Conservation (phyloP, 2,888 invertebrate species). For the Thyatira batis region DNA sequence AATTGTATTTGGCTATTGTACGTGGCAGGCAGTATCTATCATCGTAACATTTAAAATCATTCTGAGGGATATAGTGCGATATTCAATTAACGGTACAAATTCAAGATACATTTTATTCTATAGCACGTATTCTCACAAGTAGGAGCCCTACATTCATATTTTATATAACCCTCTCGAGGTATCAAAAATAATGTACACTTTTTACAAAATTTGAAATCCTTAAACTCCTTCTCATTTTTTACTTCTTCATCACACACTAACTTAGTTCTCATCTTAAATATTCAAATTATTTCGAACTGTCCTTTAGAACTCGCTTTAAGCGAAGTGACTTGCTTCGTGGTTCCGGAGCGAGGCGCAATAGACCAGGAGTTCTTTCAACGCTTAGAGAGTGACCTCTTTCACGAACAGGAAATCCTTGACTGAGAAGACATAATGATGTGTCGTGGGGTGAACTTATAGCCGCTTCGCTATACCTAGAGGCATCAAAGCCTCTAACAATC, state of each 20-base stretch:
- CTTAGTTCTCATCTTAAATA: conserved; percentile 16
- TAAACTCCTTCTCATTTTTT: not conserved
- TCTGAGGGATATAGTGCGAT: too few relatives aligned
- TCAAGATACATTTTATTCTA: not conserved
- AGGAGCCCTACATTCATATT: conserved; percentile 12
- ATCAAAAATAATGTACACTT: conserved; percentile 48
- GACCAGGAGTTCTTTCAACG: conserved; percentile 56
- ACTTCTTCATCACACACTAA: not conserved
- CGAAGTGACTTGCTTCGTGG: conserved; percentile 73
- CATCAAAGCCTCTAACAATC: conserved; percentile 41
- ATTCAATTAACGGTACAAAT: not conserved
- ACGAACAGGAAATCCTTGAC: conserved; percentile 41
- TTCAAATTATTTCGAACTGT: conserved; percentile 36
- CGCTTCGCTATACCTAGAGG: conserved; percentile 48
- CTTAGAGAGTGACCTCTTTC: conserved; percentile 66
- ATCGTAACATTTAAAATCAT: too few relatives aligned
- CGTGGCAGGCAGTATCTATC: too few relatives aligned
- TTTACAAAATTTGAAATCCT: conserved; percentile 8
- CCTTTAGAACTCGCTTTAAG: conserved; percentile 52
- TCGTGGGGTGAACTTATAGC: conserved; percentile 45
- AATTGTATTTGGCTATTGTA: too few relatives aligned
- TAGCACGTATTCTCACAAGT: not conserved
- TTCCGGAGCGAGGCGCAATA: conserved; percentile 48
- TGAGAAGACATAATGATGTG: conserved; percentile 35
- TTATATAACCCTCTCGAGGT: conserved; percentile 28